Conservation (phyloP, 2,797 vertebrate genomes). For the Apodemus agrarius region DNA sequence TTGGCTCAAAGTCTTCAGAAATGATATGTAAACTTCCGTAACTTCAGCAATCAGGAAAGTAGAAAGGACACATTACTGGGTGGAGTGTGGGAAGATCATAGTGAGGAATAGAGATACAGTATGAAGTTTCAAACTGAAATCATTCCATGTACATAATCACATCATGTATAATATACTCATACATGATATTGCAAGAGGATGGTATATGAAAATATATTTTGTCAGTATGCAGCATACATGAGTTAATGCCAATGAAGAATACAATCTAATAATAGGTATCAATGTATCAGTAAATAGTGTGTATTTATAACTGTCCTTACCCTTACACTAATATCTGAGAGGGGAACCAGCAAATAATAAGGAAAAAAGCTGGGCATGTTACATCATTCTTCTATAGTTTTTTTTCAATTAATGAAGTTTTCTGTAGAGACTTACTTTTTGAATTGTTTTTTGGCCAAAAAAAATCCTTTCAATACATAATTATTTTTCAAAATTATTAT, state of each 20-base stretch:
- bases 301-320: background rate
- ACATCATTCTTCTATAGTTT: no score
- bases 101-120: background rate
- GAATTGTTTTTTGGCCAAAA: background rate
- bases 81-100: background rate
- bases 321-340: background rate
- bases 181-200: background rate
- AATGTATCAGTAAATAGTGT: background rate
- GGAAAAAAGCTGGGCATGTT: background rate
- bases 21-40: background rate
- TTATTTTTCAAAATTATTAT: background rate
- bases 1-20: background rate
- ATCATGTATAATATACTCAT: no score
- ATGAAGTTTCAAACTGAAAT: background rate
- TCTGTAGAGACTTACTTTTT: accelerated
- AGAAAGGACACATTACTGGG: accelerated
- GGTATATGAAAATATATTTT: background rate
- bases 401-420: background rate
- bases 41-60: background rate
- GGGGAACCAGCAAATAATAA: background rate
- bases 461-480: background rate
- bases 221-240: background rate
- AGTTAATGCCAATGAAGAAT: background rate
- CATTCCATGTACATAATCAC: background rate
- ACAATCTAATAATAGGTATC: background rate